Conservation (phyloP, 2,797 vertebrate species). For the Gobionotothen gibberifrons region DNA sequence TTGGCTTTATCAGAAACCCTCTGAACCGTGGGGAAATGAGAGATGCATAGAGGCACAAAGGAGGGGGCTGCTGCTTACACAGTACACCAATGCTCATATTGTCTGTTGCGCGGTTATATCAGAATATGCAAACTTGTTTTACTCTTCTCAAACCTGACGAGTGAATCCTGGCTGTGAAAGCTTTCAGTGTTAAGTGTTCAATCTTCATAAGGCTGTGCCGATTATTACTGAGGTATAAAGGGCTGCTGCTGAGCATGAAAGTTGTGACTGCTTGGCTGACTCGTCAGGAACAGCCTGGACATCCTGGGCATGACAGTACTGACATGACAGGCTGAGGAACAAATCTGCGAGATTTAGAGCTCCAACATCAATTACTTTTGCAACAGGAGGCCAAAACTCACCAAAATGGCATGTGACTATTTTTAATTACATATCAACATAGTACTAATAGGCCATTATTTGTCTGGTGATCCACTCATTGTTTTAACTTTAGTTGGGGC, state of each 20-base stretch:
- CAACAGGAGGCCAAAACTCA: too few relatives aligned
- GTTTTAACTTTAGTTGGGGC: too few relatives aligned
- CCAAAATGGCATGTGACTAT: too few relatives aligned
- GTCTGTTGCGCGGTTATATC: slow-evolving; percentile 38
- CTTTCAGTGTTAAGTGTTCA: slow-evolving; percentile 48
- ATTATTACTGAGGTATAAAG: slow-evolving; percentile 62
- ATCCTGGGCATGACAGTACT: slow-evolving; percentile 27
- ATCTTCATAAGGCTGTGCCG: slow-evolving; percentile 40
- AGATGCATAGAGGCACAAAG: slow-evolving; percentile 21
- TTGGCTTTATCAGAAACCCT: slow-evolving; percentile 54
- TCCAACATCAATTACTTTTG: too few relatives aligned
- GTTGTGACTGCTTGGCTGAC: slow-evolving; percentile 40
- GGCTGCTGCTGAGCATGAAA: slow-evolving; percentile 55
- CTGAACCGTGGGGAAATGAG: slow-evolving; percentile 34
- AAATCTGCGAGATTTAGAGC: neutral
- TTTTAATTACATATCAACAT: too few relatives aligned
- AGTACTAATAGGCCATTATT: too few relatives aligned
- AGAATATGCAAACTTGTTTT: slow-evolving; percentile 44
- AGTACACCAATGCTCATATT: slow-evolving; percentile 29
- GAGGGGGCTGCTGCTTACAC: slow-evolving; percentile 27
- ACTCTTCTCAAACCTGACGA: slow-evolving; percentile 50
- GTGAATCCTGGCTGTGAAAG: slow-evolving; percentile 47
- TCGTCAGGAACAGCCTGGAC: slow-evolving; percentile 42
- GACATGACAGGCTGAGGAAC: slow-evolving; percentile 24
- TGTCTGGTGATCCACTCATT: too few relatives aligned